Percentiles rank a stretch among this genome's conserved stretches.
Evolutionary conservation across 2,888 invertebrate species (phyloP).

Genomic region (Phengaris alcon): DNA sequence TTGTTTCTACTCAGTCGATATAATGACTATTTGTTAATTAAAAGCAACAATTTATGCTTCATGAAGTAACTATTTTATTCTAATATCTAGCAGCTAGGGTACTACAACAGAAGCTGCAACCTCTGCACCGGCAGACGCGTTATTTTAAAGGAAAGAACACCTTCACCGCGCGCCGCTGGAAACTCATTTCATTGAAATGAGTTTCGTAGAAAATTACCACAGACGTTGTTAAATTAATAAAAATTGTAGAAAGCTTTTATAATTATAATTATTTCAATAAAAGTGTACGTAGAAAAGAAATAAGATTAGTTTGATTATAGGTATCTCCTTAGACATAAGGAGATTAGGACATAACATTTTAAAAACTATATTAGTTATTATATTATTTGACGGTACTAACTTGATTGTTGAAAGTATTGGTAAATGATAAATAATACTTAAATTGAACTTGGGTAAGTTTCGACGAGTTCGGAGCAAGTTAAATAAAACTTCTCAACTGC

Average conservation of each 20-base stretch:
- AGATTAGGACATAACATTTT: background rate
- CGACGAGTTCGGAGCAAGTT: background rate
- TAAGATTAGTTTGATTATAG: background rate
- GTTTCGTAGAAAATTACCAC: background rate
- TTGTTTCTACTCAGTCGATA: background rate
- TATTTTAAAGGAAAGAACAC: background rate
- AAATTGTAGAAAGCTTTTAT: background rate
- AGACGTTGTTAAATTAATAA: slow-evolving; percentile 1
- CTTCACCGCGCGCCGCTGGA: background rate
- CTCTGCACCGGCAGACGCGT: background rate
- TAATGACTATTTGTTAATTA: background rate
- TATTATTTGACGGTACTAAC: too few relatives aligned
- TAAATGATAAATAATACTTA: slow-evolving; percentile 14
- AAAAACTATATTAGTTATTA: too few relatives aligned
- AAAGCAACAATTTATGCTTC: background rate
- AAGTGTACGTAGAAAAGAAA: background rate
- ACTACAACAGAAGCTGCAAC: background rate
- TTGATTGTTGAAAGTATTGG: background rate
- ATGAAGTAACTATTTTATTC: background rate
- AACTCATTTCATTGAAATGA: slow-evolving; percentile 2
- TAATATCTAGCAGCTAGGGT: background rate
- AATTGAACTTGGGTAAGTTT: background rate
- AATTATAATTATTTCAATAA: background rate
- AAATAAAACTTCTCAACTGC: background rate
- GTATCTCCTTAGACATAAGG: background rate